Evolutionary conservation across 2,797 vertebrate genomes (phyloP), one percentile per base, ranked within the genome.

Genomic region (Neostethus bicornis): DNA sequence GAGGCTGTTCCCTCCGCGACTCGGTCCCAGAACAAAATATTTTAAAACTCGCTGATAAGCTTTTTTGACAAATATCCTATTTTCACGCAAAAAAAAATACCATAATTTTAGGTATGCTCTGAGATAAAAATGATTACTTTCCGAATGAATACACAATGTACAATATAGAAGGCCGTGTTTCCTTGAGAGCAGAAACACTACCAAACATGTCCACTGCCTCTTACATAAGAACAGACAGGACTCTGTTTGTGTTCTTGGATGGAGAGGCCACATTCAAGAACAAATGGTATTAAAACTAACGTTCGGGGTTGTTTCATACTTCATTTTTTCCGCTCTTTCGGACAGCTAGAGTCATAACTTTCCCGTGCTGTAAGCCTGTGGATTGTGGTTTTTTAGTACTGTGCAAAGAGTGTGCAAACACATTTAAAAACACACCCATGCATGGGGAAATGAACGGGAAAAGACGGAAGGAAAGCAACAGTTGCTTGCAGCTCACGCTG

Each of bases 171-270:
- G 46, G 26, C 45, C 26, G 12, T 0, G 2, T 16, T 83, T 81
- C 77, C 75, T 82, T 29, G 66, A 84, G 73, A 83, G 81, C 79
- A 65, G 51, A 54, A 65, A 23, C n/a, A n/a, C 28, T 10, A 64
- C 57, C 7, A 31, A 66, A 41, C n/a, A 0, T 48, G 58, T 54
- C 26, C 14, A 28, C 1, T 61, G 42, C 26, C 20, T 10, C 61
- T 64, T 58, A 78, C 46, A 46, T 32, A 12, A 25, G 44, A 51
- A 49, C 59, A 73, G 29, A 54, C 46, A 54, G 37, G 46, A 29
- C 14, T 32, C 7, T 11, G 44, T 41, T 29, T 16, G 11, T 42
- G 43, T 70, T 61, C 35, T 42, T 21, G 26, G 20, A 50, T 19
- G n/a, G 23, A 64, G 35, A 39, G 32, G 21, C 43, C 42, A 43